These are phyloP conservation scores for Strigamia maritima DNA, from an alignment of 2,888 invertebrate species.

Conservation along the genomic window DNA sequence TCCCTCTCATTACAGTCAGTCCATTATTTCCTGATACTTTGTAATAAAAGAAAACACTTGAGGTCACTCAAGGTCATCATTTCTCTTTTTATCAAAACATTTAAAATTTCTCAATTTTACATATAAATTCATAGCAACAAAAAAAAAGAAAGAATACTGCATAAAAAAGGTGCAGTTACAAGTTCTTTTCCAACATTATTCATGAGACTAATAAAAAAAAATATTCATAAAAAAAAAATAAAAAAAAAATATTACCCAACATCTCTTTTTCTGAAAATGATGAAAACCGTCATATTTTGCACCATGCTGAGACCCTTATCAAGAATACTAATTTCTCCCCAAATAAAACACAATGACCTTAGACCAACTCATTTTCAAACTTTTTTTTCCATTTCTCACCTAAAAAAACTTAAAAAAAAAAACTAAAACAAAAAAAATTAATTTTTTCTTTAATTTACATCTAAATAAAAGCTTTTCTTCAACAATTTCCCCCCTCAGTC, in stretches of 20 bases:
- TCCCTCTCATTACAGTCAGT: no score
- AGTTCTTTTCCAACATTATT: background rate
- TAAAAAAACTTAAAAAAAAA: background rate
- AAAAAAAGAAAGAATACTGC: no score
- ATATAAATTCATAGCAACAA: background rate
- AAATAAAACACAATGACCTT: constrained; percentile 26
- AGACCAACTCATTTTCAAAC: background rate
- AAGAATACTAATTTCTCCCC: background rate
- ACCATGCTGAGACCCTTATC: background rate
- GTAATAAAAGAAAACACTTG: background rate
- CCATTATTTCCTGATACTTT: no score
- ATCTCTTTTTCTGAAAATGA: constrained; percentile 13
- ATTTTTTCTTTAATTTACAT: no score
- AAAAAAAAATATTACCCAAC: background rate
- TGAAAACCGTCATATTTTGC: constrained; percentile 32
- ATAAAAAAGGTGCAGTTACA: no score
- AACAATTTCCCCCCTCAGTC: background rate
- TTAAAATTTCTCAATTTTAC: background rate
- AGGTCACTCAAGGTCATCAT: constrained; percentile 2
- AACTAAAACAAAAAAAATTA: background rate
- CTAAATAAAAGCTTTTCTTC: no score
- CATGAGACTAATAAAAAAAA: constrained; percentile 11
- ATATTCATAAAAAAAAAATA: background rate
- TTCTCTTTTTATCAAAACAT: background rate
- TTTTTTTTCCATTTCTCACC: no score